A percentile compares a stretch with the other conserved stretches of the same genome.
These are phyloP conservation scores for Cinclus mexicanus DNA, from an alignment of 2,113 vertebrate genomes.

Conservation along the genomic window DNA sequence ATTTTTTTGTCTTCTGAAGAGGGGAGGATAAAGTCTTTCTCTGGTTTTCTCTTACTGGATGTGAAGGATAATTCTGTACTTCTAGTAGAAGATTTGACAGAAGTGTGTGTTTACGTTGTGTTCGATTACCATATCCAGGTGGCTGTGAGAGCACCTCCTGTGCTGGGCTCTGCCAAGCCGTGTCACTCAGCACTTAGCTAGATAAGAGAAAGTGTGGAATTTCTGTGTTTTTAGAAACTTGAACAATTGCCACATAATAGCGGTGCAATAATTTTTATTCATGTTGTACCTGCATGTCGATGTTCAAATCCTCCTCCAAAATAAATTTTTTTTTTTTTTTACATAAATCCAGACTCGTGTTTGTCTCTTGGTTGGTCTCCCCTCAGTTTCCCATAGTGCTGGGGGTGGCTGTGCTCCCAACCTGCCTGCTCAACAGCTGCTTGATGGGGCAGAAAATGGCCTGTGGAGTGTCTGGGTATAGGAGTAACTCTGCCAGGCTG, in stretches of 20 bases:
- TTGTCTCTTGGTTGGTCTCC: neutral
- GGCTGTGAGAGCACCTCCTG: conserved; percentile 47
- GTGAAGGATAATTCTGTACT: conserved; percentile 70
- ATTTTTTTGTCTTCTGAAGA: neutral
- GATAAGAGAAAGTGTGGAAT: conserved; percentile 67
- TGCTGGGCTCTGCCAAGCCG: conserved; percentile 45
- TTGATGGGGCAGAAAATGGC: neutral
- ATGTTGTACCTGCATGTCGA: conserved; percentile 75
- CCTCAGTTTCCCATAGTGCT: rapidly evolving
- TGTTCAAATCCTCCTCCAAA: conserved; percentile 69
- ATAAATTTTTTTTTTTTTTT: conserved; percentile 61
- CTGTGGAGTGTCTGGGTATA: neutral
- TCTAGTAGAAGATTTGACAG: conserved; percentile 69
- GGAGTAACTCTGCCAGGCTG: neutral
- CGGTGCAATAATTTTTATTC: conserved; percentile 77
- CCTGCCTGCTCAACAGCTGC: neutral
- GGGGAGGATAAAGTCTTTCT: conserved; percentile 65
- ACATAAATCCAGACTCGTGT: neutral
- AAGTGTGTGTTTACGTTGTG: conserved; percentile 68
- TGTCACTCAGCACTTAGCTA: conserved; percentile 62
- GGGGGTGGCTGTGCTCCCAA: neutral
- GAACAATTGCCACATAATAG: conserved; percentile 75
- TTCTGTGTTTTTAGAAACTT: conserved; percentile 76
- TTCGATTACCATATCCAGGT: conserved; percentile 41
- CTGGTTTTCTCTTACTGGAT: conserved; percentile 69